These are phyloP conservation scores for Malthinus seriepunctatus DNA, from an alignment of 2,888 invertebrate genomes.

Conservation along the genomic window DNA sequence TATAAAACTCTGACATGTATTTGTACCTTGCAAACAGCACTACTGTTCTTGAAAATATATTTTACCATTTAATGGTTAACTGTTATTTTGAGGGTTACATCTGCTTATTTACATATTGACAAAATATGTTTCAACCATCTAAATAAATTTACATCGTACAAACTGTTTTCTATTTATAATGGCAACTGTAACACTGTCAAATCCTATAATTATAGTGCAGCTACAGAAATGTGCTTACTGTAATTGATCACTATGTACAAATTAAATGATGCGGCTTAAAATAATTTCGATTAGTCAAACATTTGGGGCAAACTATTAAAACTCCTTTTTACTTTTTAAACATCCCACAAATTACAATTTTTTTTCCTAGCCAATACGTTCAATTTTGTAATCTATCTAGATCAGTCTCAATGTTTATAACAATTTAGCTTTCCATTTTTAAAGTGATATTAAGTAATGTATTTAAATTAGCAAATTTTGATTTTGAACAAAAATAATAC, in stretches of 20 bases:
- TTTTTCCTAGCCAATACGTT: slow-evolving; percentile 20
- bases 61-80: slow-evolving; percentile 46
- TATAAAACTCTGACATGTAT: slow-evolving; percentile 55
- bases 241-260: background rate
- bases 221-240: slow-evolving; percentile 1
- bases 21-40: slow-evolving; percentile 56
- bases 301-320: background rate
- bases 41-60: slow-evolving; percentile 52
- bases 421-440: slow-evolving; percentile 31
- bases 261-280: background rate
- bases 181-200: slow-evolving; percentile 24
- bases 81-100: slow-evolving; percentile 45
- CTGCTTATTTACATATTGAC: slow-evolving; percentile 53
- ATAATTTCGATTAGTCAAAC: slow-evolving; percentile 1
- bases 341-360: background rate
- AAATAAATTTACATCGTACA: slow-evolving; percentile 27
- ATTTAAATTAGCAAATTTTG: background rate
- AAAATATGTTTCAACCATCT: slow-evolving; percentile 39
- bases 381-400: slow-evolving; percentile 19
- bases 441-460: slow-evolving; percentile 1
- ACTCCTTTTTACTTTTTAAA: background rate
- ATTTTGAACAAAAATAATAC: background rate
- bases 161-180: slow-evolving; percentile 30
- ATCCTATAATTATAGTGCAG: slow-evolving; percentile 6
- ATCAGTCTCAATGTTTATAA: slow-evolving; percentile 39